Base-by-base conservation (phyloP, 1,140 invertebrate genomes). In the Neuroterus valhalla region DNA sequence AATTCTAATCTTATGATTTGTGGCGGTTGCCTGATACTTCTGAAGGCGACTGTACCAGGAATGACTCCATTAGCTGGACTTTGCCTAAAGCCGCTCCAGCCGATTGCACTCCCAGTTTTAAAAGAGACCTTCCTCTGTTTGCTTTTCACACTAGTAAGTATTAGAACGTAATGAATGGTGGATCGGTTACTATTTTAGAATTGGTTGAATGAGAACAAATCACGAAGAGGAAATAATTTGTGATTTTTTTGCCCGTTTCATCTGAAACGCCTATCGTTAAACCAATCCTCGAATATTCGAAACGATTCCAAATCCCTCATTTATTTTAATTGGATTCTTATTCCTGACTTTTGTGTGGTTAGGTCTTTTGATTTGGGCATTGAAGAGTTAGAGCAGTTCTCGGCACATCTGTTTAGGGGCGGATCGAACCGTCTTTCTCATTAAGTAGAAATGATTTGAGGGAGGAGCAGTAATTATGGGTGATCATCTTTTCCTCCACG, bases 1-100 rank as follows among this genome's bases (percentile, higher is more conserved):
- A 89, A 89, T 90, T 89, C 88, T 89, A 89, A 89, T 89, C 88
- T 86, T 89, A 89, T 89, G 88, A 89, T 89, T 89, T 89, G 87
- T 87, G 87, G 78, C 81, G 81, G 80, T 76, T 74, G 71, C 67
- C 74, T 75, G 72, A 75, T 81, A 82, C 78, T 88, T 85, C 76
- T 84, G 80, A 80, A 77, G 71, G 68, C 81, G 82, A 85, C 82
- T 86, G 85, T 84, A 85, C 81, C 78, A 78, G 71, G 84, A 86
- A 89, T 82, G 85, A 89, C 88, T 89, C 86, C 86, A 89, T 90
- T 89, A 89, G 86, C 84, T 68, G 80, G 80, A 84, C 84, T 86
- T 84, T 84, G 81, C 74, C 68, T 74, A 82, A 82, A 76, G 81
- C 85, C 85, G 82, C 81, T 62, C 81, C 75, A 77, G 79, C 77